Evolutionary conservation across 2,888 invertebrate species (phyloP), one percentile per base, ranked within the genome.

Genomic region (Philhelius pedissequus): DNA sequence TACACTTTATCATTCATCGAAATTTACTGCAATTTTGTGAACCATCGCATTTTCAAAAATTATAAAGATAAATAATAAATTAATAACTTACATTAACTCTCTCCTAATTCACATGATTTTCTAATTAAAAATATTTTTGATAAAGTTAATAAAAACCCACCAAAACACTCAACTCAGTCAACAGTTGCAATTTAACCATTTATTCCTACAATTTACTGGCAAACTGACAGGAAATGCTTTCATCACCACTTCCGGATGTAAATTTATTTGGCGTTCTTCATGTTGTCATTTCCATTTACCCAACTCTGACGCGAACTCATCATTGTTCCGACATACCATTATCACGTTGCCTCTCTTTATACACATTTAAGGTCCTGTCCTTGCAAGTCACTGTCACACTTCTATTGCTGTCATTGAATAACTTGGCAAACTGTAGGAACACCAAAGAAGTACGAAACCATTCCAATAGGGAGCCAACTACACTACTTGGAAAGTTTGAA

Each of bases 161-260:
- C n/a, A n/a, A n/a, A n/a, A n/a, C n/a, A n/a, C 7, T 30, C 1
- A 45, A 13, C 20, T 13, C 66, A 64, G 50, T 73, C 50, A 66
- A 50, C 32, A 50, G 11, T 58, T 38, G 30, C 62, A 43, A 48
- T 68, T 22, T 58, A 22, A 54, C 69, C 62, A 20, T 7, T 15
- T 58, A 18, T 32, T 48, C 6, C 9, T 27, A 52, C 35, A 38
- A 54, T 50, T 62, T 13, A 54, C 22, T 35, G 60, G 18, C 38
- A 38, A 62, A 62, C 35, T 75, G 80, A 62, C 68, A 78, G 68
- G 68, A 82, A 68, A 73, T 38, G 25, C 54, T 77, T 32, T 48
- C 73, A 77, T 68, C 82, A 82, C 52, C 82, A 73, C 82, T 73
- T 82, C 71, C 68, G 62, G 73, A 60, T 73, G 71, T 82, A 73